phyloP scores from a whole-genome alignment of 2,113 vertebrate species.

The Euleptes europaea region DNA sequence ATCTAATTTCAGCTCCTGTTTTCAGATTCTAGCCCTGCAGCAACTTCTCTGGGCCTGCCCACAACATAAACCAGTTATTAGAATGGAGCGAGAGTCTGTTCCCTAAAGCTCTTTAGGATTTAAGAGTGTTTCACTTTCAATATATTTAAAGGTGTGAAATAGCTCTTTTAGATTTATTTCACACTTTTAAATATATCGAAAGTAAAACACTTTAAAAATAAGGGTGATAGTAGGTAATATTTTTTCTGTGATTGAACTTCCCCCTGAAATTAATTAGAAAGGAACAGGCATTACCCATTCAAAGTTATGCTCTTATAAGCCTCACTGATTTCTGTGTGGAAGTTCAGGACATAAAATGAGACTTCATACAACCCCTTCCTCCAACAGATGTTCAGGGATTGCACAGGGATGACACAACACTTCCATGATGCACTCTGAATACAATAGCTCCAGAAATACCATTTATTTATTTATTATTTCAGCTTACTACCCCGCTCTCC shows the following conservation, averaged over 20 bases:
- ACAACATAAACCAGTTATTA: slow-evolving; percentile 10
- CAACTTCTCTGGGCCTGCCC: slow-evolving; percentile 10
- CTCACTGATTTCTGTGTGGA: background rate
- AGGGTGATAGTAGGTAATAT: background rate
- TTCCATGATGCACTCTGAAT: background rate
- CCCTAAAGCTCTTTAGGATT: background rate
- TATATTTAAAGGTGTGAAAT: background rate
- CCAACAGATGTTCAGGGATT: background rate
- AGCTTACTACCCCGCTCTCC: too few relatives aligned
- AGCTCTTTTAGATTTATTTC: background rate
- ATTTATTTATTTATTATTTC: too few relatives aligned
- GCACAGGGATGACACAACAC: background rate
- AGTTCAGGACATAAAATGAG: background rate
- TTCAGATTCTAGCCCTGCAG: slow-evolving; percentile 24
- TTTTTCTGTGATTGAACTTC: background rate
- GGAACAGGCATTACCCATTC: background rate
- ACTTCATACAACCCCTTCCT: background rate
- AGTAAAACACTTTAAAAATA: slow-evolving; percentile 17
- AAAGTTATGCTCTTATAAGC: background rate
- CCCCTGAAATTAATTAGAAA: background rate
- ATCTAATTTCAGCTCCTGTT: slow-evolving; percentile 21
- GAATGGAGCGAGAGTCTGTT: background rate
- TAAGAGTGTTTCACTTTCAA: background rate
- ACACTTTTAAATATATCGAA: background rate
- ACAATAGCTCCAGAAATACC: background rate